Evolutionary conservation across 2,888 invertebrate species (phyloP).

Genomic region (Galerucella calmariensis): DNA sequence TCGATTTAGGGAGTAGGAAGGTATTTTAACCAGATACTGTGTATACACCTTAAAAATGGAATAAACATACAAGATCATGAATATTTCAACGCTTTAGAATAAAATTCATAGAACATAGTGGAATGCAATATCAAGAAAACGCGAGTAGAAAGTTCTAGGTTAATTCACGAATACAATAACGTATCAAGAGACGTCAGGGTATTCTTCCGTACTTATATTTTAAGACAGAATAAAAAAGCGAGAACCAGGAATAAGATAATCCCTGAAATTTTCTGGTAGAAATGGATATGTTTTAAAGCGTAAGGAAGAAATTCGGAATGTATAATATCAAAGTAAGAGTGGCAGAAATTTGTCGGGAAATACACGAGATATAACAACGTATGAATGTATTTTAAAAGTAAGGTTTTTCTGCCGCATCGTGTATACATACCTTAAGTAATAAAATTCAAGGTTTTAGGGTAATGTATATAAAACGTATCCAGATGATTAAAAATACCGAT

Average conservation of each 20-base stretch:
- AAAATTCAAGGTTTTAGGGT: background rate
- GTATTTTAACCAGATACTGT: background rate
- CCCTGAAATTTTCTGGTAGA: too few species aligned
- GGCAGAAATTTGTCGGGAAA: background rate
- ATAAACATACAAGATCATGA: too few species aligned
- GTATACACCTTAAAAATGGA: background rate
- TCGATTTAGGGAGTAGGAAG: background rate
- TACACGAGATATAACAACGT: background rate
- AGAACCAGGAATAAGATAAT: too few species aligned
- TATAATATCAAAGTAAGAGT: background rate
- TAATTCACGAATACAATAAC: too few species aligned
- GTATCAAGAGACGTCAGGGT: too few species aligned
- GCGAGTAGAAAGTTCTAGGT: too few species aligned
- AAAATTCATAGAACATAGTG: too few species aligned
- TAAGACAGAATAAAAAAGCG: too few species aligned
- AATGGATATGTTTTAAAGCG: background rate
- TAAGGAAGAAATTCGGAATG: background rate
- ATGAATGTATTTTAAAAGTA: background rate
- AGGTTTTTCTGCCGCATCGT: background rate
- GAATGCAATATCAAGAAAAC: too few species aligned
- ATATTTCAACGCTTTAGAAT: too few species aligned
- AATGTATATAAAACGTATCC: background rate
- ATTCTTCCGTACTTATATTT: too few species aligned
- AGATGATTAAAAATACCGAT: background rate
- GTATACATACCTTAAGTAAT: background rate